These are phyloP conservation scores for Amblyteles armatorius DNA, from an alignment of 2,888 invertebrate genomes.

Conservation along the genomic window DNA sequence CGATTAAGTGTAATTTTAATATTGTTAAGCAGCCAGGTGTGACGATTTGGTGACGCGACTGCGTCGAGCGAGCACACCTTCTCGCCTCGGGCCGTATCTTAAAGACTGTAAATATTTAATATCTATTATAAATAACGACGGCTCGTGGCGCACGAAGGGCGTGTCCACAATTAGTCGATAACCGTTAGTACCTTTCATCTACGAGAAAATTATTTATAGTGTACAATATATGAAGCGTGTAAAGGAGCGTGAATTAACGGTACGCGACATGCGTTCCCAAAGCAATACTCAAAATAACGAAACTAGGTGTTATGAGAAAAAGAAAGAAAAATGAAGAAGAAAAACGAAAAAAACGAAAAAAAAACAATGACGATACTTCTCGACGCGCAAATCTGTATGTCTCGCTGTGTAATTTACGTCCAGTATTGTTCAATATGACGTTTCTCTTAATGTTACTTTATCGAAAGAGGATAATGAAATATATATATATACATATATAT, in stretches of 20 bases:
- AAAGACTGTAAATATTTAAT: conserved; percentile 66
- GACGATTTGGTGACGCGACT: conserved; percentile 37
- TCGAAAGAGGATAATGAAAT: conserved; percentile 35
- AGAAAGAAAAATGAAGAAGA: neutral
- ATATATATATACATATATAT: conserved; percentile 48
- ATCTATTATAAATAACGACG: conserved; percentile 38
- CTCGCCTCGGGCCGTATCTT: conserved; percentile 49
- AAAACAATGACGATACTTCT: conserved; percentile 35
- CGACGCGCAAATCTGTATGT: conserved; percentile 31
- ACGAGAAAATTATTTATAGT: conserved; percentile 63
- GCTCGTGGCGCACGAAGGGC: conserved; percentile 11
- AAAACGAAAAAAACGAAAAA: conserved; percentile 22
- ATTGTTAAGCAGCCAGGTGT: conserved; percentile 9
- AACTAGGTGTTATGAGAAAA: conserved; percentile 49
- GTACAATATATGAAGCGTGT: conserved; percentile 40
- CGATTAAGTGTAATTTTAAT: conserved; percentile 29
- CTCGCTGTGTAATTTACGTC: conserved; percentile 62
- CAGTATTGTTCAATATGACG: conserved; percentile 65
- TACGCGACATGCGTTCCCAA: conserved; percentile 49
- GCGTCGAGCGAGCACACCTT: conserved; percentile 29
- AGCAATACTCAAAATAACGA: conserved; percentile 62
- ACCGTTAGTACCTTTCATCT: conserved; percentile 60
- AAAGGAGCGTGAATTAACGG: conserved; percentile 50
- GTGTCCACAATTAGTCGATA: conserved; percentile 54
- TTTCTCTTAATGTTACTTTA: conserved; percentile 43